Evolutionary conservation across 2,888 invertebrate genomes (phyloP).

Genomic region (Eilema griseolum): DNA sequence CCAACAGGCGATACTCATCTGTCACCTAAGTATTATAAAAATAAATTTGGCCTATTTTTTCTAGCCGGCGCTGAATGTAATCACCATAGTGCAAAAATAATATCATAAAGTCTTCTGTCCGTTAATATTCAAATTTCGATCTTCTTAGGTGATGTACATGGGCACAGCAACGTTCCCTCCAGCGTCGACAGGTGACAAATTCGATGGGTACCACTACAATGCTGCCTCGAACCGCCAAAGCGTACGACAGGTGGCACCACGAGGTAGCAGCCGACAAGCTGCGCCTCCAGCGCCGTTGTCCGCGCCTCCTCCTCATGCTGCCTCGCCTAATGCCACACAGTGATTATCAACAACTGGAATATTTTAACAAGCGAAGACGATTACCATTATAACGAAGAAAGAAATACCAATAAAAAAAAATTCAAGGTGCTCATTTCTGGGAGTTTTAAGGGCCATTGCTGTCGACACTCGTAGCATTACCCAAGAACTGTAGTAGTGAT

Average conservation of each 20-base stretch:
- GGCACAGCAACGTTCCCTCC: constrained; percentile 79
- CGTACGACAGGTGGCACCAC: constrained; percentile 73
- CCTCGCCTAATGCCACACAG: constrained; percentile 64
- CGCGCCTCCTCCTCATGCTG: constrained; percentile 51
- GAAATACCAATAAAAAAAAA: background rate
- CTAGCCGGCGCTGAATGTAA: background rate
- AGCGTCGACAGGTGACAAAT: constrained; percentile 66
- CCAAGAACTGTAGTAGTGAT: background rate
- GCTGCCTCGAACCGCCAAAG: constrained; percentile 80
- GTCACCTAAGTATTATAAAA: too few relatives aligned
- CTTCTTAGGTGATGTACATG: constrained; percentile 80
- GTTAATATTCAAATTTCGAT: background rate
- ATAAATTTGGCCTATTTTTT: too few relatives aligned
- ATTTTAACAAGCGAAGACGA: background rate
- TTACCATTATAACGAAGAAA: background rate
- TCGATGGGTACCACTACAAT: constrained; percentile 84
- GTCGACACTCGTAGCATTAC: background rate
- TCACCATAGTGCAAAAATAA: background rate
- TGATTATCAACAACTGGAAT: constrained; percentile 35
- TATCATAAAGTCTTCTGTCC: background rate
- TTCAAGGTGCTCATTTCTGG: background rate
- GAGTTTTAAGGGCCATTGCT: background rate
- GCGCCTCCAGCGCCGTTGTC: constrained; percentile 56
- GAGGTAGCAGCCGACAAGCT: constrained; percentile 56
- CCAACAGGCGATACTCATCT: too few relatives aligned